Conservation (phyloP, 2,113 vertebrate genomes). For the Hipposideros armiger region DNA sequence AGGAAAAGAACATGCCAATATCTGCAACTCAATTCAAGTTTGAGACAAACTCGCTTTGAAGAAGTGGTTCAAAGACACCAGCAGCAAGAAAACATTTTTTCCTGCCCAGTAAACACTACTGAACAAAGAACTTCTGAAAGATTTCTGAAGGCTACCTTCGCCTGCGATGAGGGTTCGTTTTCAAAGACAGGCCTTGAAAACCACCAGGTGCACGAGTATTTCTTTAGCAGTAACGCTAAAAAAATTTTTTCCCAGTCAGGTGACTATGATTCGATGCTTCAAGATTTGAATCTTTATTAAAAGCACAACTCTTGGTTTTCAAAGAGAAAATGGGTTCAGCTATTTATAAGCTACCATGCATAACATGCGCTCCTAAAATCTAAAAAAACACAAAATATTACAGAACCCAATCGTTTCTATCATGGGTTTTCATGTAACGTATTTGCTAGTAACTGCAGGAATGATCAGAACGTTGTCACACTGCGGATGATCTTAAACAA, state of each 20-base stretch:
- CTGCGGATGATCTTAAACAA: not conserved
- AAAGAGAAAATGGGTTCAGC: not conserved
- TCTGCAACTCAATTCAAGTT: not conserved
- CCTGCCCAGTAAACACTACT: not conserved
- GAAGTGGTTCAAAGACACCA: not conserved
- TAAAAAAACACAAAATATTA: too few species aligned
- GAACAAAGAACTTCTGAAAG: slow-evolving; percentile 14
- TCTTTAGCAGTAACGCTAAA: not conserved
- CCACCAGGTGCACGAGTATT: not conserved
- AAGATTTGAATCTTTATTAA: not conserved
- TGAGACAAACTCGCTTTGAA: not conserved
- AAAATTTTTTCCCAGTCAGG: not conserved
- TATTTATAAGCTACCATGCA: not conserved
- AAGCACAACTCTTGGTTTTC: slow-evolving; percentile 9
- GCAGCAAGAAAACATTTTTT: not conserved
- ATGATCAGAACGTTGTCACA: not conserved
- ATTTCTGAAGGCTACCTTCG: not conserved
- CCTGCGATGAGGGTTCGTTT: not conserved
- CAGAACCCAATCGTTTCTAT: not conserved
- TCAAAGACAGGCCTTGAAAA: not conserved
- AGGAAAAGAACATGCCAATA: not conserved
- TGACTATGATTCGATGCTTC: not conserved
- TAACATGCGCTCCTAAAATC: not conserved
- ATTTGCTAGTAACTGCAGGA: not conserved
- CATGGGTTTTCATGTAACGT: not conserved